Evolutionary conservation across 2,113 vertebrate species (phyloP), one percentile per base, ranked within the genome.

Genomic region (Paradoxurus hermaphroditus): DNA sequence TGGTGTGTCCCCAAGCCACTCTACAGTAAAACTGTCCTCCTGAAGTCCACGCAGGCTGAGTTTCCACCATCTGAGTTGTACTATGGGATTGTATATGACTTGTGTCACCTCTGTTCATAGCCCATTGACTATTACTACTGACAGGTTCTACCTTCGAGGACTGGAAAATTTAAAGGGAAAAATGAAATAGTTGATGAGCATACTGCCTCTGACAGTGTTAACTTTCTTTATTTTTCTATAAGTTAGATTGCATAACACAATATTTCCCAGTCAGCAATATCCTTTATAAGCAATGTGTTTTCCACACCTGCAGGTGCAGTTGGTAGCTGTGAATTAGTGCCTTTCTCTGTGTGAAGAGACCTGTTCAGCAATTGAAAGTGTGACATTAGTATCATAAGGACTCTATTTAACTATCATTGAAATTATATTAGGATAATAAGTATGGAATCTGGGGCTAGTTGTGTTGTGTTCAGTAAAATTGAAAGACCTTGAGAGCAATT

Each of bases 381-480:
- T 29, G 49, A 65, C n/a, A 68, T 92, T 97, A 67, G 34, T 72
- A 77, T 87, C 68, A 85, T 83, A 91, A 97, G 36, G 9, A 79
- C 39, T 83, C 29, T 53, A 51, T 21, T 63, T 95, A 90, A 86
- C 12, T 87, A 79, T 85, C 90, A 97, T 23, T 92, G 56, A 95
- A 86, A 94, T 96, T 81, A 81, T 51, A 96, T 94, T 90, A 95
- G 31, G 75, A 56, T 96, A 94, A 94, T 95, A 63, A 87, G 68
- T 51, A 56, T 65, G 59, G 39, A 92, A 72, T 87, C 19, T 84
- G 75, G 78, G 29, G 2, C 63, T 81, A 53, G 59, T 51, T 49
- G 15, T 79, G 25, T 70, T 91, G 62, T 85, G 11, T 77, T 97
- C 75, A 68, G 41, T 92, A 86, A 81, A 97, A 93, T 1, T 81